phyloP scores from a whole-genome alignment of 1,140 invertebrate genomes.

The Ceratosolen solmsi region DNA sequence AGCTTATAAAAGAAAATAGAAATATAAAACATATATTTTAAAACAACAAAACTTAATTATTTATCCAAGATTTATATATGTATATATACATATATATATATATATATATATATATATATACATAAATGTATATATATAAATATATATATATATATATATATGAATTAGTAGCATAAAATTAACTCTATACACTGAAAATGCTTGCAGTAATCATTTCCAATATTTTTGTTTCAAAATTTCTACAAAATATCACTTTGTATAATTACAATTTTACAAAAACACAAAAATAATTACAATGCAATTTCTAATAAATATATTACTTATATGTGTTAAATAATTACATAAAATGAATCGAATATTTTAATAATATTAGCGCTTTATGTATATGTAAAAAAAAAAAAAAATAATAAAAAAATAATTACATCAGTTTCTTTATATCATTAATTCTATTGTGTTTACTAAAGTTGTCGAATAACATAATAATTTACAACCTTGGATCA shows the following conservation, averaged over 20 bases:
- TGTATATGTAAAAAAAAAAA: neutral
- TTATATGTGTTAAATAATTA: conserved; percentile 1
- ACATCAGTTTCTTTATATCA: conserved; percentile 14
- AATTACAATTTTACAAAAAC: conserved; percentile 34
- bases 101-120: too few species aligned
- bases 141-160: too few species aligned
- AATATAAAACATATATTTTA: neutral
- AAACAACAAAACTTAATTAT: neutral
- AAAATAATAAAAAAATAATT: conserved; percentile 23
- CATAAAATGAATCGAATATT: neutral
- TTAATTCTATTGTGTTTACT: conserved; percentile 7
- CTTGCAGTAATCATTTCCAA: neutral
- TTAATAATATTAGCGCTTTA: neutral
- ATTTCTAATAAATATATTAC: conserved; percentile 23
- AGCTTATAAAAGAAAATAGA: neutral
- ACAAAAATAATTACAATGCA: conserved; percentile 30
- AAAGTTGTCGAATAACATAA: conserved; percentile 2
- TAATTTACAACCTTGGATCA: neutral
- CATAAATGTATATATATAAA: too few species aligned
- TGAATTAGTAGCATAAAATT: neutral
- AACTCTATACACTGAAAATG: neutral
- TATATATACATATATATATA: too few species aligned
- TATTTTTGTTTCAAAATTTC: neutral
- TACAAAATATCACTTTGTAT: neutral
- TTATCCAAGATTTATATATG: neutral